Percentiles rank a stretch among this genome's conserved stretches.
Conservation (phyloP, 1,140 invertebrate genomes). For the Meteorus sp. region DNA sequence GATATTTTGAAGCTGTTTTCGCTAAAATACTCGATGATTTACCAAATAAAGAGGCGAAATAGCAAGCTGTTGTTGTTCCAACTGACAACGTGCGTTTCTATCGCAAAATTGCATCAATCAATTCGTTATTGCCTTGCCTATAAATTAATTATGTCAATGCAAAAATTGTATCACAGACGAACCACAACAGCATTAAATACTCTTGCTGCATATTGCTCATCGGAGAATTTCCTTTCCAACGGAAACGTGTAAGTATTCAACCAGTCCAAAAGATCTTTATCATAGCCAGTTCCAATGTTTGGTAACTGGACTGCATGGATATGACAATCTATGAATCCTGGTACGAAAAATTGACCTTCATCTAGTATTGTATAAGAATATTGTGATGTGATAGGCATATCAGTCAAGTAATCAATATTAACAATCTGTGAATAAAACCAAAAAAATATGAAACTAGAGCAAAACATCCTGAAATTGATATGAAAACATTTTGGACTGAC, state of each 20-base stretch:
- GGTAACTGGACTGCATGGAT: conserved; percentile 88
- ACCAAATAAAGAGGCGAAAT: conserved; percentile 80
- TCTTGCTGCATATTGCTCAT: conserved; percentile 69
- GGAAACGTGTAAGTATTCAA: conserved; percentile 86
- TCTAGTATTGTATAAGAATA: conserved; percentile 53
- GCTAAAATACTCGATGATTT: conserved; percentile 74
- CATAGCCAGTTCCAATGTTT: conserved; percentile 79
- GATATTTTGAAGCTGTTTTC: conserved; percentile 64
- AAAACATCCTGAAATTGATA: background rate
- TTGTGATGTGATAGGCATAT: conserved; percentile 32
- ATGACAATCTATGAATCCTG: conserved; percentile 87
- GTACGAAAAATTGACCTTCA: conserved; percentile 74
- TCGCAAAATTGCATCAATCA: conserved; percentile 33
- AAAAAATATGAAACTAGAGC: conserved; percentile 5
- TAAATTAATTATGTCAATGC: background rate
- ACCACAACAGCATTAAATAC: conserved; percentile 82
- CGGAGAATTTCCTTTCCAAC: conserved; percentile 72
- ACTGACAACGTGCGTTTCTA: conserved; percentile 71
- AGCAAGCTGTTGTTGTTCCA: conserved; percentile 88
- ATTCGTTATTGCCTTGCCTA: conserved; percentile 13
- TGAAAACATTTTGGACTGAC: conserved; percentile 39
- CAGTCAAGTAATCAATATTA: conserved; percentile 28
- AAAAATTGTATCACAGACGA: conserved; percentile 51
- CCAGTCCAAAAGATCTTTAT: conserved; percentile 81
- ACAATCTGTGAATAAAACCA: conserved; percentile 33